phyloP scores from a whole-genome alignment of 2,797 vertebrate species.

The Pogonophryne albipinna region DNA sequence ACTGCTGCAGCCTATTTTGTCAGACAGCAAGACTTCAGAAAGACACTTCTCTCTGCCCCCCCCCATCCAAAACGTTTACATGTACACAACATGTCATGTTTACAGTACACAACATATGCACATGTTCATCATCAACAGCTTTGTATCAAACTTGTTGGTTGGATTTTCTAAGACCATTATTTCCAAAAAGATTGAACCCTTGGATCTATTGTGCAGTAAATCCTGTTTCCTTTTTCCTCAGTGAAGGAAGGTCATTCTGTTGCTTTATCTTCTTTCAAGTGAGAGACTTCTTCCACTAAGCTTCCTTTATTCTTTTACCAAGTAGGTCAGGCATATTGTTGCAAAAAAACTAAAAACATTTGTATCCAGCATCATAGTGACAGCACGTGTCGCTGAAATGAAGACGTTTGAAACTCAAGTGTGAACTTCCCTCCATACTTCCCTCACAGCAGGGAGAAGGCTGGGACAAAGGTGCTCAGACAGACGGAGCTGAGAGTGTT shows the following conservation, averaged over 20 bases:
- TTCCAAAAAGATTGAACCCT: not conserved
- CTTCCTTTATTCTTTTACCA: not conserved
- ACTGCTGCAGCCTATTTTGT: not conserved
- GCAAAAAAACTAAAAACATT: slow-evolving; percentile 14
- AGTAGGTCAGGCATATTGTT: slow-evolving; percentile 15
- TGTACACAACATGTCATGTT: not conserved
- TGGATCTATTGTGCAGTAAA: slow-evolving; percentile 61
- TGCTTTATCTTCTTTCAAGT: slow-evolving; percentile 43
- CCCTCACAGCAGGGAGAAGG: slow-evolving; percentile 68
- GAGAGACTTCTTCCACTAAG: slow-evolving; percentile 20
- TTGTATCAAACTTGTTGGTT: not conserved
- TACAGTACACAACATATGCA: too few species aligned
- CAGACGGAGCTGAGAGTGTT: slow-evolving; percentile 22
- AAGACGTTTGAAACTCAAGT: slow-evolving; percentile 56
- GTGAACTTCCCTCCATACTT: slow-evolving; percentile 78
- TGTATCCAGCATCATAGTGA: slow-evolving; percentile 14
- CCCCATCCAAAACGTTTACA: too few species aligned
- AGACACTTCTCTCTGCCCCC: too few species aligned
- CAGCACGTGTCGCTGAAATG: slow-evolving; percentile 52
- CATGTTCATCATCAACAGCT: too few species aligned
- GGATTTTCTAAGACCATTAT: not conserved
- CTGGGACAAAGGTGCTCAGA: slow-evolving; percentile 65
- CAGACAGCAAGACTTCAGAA: too few species aligned
- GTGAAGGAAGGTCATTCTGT: slow-evolving; percentile 52
- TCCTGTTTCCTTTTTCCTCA: slow-evolving; percentile 54